Percentiles rank a stretch among this genome's conserved stretches.
phyloP scores from a whole-genome alignment of 2,888 invertebrate species.

The Carpatolechia fugitivella region DNA sequence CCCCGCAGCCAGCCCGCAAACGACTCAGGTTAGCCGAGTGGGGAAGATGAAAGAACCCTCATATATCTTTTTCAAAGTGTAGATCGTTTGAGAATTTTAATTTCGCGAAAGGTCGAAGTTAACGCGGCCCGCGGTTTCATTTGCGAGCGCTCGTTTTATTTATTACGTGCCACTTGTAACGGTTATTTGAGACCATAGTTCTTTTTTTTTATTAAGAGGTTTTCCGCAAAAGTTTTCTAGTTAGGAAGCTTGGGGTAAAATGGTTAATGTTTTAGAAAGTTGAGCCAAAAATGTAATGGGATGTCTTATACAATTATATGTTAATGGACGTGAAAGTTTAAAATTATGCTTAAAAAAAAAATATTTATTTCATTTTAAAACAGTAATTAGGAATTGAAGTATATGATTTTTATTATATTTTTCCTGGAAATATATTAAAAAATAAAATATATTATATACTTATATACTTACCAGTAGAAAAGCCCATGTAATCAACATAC shows the following conservation, averaged over 20 bases:
- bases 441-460: not conserved
- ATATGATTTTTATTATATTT: too few relatives aligned
- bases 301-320: too few relatives aligned
- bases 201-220: constrained; percentile 3
- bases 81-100: constrained; percentile 76
- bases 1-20: constrained; percentile 50
- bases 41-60: constrained; percentile 76
- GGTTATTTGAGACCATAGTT: constrained; percentile 9
- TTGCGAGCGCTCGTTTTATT: constrained; percentile 16
- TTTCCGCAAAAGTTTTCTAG: not conserved
- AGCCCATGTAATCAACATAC: constrained; percentile 30
- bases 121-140: constrained; percentile 22
- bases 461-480: not conserved
- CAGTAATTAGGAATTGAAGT: too few relatives aligned
- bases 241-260: not conserved
- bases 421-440: too few relatives aligned
- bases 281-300: not conserved
- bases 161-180: constrained; percentile 9
- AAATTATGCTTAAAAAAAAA: too few relatives aligned
- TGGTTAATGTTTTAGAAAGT: not conserved
- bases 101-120: constrained; percentile 49
- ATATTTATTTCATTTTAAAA: too few relatives aligned
- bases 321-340: too few relatives aligned
- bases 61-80: constrained; percentile 77
- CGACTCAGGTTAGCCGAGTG: constrained; percentile 68